Conservation (phyloP, 2,888 invertebrate genomes). For the Atrina japonica region DNA sequence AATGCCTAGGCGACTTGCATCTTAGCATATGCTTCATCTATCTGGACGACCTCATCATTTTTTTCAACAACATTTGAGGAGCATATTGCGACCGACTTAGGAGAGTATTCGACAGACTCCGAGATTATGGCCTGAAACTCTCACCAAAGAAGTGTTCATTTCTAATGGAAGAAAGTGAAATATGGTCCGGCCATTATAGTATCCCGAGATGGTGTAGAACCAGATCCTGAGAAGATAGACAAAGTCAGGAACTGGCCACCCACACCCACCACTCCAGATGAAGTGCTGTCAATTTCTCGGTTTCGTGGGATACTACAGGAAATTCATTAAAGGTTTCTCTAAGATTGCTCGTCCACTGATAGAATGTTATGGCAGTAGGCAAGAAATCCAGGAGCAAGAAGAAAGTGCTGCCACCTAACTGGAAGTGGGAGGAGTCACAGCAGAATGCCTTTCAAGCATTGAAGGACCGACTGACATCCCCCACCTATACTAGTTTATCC, state of each 20-base stretch:
- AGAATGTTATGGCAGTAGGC: no score
- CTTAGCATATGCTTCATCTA: no score
- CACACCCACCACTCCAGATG: constrained; percentile 17
- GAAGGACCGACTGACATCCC: constrained; percentile 12
- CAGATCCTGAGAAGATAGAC: constrained; percentile 23
- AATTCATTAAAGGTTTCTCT: constrained; percentile 12
- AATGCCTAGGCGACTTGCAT: no score
- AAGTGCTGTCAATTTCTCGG: constrained; percentile 29
- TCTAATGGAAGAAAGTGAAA: constrained; percentile 12
- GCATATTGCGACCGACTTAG: constrained; percentile 28
- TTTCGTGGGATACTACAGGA: constrained; percentile 1
- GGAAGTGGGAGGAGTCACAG: constrained; percentile 32
- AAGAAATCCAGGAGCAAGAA: no score
- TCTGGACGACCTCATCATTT: no score
- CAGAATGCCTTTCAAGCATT: constrained; percentile 15
- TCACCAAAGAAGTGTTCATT: constrained; percentile 38
- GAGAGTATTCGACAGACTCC: constrained; percentile 28
- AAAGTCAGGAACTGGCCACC: constrained; percentile 32
- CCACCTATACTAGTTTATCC: constrained; percentile 34
- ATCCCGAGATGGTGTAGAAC: not conserved
- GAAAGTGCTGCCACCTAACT: not conserved
- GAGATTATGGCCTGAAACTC: constrained; percentile 26
- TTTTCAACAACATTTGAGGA: constrained; percentile 42
- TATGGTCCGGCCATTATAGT: constrained; percentile 29
- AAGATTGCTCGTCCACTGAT: constrained; percentile 26